Percentiles rank a stretch among this genome's conserved stretches.
phyloP scores from a whole-genome alignment of 2,113 vertebrate genomes.

The Eulemur macaco region DNA sequence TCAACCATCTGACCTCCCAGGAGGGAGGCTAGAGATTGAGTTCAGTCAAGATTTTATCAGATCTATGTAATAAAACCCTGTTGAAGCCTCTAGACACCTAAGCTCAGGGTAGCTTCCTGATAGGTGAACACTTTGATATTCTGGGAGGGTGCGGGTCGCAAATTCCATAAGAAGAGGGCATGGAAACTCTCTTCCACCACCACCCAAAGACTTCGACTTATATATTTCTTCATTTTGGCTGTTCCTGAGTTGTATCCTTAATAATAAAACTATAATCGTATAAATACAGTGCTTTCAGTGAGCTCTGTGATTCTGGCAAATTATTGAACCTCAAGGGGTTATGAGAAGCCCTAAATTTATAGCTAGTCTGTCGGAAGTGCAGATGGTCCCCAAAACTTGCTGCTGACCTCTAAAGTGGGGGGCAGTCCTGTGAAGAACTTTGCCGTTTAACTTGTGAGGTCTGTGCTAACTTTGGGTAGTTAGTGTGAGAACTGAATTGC shows the following conservation, averaged over 20 bases:
- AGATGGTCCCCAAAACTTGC: neutral
- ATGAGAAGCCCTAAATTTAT: neutral
- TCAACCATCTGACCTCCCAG: neutral
- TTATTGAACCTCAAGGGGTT: neutral
- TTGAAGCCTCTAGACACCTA: neutral
- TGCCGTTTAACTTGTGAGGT: neutral
- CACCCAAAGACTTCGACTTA: neutral
- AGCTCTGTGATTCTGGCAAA: neutral
- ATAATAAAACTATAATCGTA: neutral
- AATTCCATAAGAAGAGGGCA: neutral
- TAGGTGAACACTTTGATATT: neutral
- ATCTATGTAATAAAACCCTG: neutral
- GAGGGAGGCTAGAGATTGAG: neutral
- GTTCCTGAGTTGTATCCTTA: neutral
- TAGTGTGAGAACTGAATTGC: neutral
- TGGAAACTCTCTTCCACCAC: neutral
- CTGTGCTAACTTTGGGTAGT: neutral
- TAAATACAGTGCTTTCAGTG: neutral
- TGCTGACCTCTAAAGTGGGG: neutral
- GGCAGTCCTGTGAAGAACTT: neutral
- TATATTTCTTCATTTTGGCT: neutral
- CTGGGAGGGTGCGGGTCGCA: neutral
- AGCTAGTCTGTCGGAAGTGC: neutral
- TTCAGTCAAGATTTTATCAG: neutral
- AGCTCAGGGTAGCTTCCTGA: neutral